These are phyloP conservation scores for Rhinichthys osculus DNA, from an alignment of 2,797 vertebrate species.

Conservation along the genomic window DNA sequence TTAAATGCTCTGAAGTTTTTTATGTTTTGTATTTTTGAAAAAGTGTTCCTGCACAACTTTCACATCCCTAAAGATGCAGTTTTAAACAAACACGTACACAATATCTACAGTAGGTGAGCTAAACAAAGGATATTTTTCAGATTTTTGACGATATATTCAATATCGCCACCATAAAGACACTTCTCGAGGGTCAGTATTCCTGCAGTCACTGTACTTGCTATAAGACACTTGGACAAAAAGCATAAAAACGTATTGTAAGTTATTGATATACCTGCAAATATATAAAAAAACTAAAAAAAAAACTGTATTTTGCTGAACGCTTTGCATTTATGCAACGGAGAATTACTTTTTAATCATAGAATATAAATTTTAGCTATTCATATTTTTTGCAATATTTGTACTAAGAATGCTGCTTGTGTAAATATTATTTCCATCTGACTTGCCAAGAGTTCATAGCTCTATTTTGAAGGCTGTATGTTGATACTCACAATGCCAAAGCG, in stretches of 20 bases:
- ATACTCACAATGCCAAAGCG: constrained; percentile 59
- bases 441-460: constrained; percentile 7
- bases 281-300: too few relatives aligned
- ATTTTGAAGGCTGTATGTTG: constrained; percentile 45
- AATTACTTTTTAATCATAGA: background rate
- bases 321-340: constrained; percentile 3
- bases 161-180: background rate
- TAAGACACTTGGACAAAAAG: background rate
- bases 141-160: background rate
- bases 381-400: constrained; percentile 22
- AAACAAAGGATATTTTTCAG: constrained; percentile 19
- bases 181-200: background rate
- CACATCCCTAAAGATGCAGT: background rate
- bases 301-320: background rate
- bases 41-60: constrained; percentile 10
- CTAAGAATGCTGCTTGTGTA: constrained; percentile 34
- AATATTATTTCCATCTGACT: constrained; percentile 25
- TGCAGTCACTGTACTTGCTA: background rate
- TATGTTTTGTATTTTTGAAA: constrained; percentile 68
- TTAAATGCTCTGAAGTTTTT: constrained; percentile 63
- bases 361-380: constrained; percentile 5
- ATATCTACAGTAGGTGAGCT: background rate
- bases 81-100: background rate
- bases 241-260: background rate
- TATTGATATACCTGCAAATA: background rate